A percentile compares a stretch with the other conserved stretches of the same genome.
Conservation (phyloP, 2,888 invertebrate genomes). For the Pristionchus fissidentatus region DNA sequence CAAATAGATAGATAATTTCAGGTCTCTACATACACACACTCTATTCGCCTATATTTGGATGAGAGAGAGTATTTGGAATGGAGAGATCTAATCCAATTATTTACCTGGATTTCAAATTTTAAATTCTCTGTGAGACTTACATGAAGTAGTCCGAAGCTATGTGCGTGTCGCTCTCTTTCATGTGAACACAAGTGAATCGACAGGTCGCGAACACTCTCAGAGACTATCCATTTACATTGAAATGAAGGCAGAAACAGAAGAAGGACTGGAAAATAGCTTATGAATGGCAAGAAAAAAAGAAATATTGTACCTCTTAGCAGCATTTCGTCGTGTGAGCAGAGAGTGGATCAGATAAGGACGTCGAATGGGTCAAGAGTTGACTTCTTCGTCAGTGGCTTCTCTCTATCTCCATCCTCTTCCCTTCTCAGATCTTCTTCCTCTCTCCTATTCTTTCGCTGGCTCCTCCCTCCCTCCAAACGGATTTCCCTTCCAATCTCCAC, state of each 20-base stretch:
- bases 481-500: constrained; percentile 25
- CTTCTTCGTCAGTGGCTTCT: constrained; percentile 22
- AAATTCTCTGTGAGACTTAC: neutral
- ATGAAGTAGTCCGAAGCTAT: constrained; percentile 14
- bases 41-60: no score
- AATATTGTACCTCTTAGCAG: neutral
- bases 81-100: no score
- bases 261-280: neutral
- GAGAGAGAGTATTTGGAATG: no score
- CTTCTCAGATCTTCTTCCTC: constrained; percentile 20
- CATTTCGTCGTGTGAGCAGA: neutral
- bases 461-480: neutral
- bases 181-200: constrained; percentile 39
- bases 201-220: constrained; percentile 13
- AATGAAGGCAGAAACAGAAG: neutral
- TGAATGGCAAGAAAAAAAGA: neutral
- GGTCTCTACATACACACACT: no score
- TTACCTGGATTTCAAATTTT: neutral
- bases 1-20: neutral
- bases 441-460: neutral
- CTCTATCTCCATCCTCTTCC: constrained; percentile 20
- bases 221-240: neutral
- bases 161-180: neutral
- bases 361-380: neutral
- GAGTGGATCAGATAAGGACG: constrained; percentile 23